Conservation (phyloP, 1,140 invertebrate species). For the Drosophila trapezifrons region DNA sequence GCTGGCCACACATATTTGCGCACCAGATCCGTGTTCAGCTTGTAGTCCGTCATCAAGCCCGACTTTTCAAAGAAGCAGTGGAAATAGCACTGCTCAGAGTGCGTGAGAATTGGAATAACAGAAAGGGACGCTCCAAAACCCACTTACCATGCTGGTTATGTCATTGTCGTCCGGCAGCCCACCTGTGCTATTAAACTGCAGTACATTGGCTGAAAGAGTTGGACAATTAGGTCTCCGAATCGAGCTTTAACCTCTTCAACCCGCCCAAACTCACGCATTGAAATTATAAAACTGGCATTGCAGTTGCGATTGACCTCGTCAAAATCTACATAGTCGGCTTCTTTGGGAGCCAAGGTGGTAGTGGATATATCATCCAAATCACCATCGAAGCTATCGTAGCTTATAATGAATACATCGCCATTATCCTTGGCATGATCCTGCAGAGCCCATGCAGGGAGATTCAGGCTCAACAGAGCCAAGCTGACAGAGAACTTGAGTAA, state of each 20-base stretch:
- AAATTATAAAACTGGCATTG: conserved; percentile 75
- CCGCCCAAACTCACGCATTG: conserved; percentile 57
- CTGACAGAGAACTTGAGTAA: conserved; percentile 5
- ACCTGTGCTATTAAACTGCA: conserved; percentile 71
- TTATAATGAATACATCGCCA: conserved; percentile 71
- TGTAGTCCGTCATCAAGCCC: conserved; percentile 70
- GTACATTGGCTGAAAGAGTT: conserved; percentile 57
- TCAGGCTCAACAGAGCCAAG: conserved; percentile 15
- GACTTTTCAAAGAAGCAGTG: conserved; percentile 79
- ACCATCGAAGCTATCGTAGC: conserved; percentile 69
- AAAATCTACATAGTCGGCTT: conserved; percentile 59
- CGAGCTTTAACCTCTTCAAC: neutral
- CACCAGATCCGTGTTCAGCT: conserved; percentile 61
- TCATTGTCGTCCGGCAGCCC: conserved; percentile 66
- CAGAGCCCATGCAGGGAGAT: conserved; percentile 8
- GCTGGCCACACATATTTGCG: conserved; percentile 75
- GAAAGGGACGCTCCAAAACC: too few relatives aligned
- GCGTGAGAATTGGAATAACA: neutral
- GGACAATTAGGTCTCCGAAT: neutral
- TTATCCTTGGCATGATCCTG: conserved; percentile 64
- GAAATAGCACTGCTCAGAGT: conserved; percentile 67
- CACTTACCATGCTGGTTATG: conserved; percentile 74
- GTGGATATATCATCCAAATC: conserved; percentile 70
- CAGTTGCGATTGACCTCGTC: conserved; percentile 56
- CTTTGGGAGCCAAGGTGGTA: conserved; percentile 46